Evolutionary conservation across 2,797 vertebrate species (phyloP).

Genomic region (Siniperca obscura): DNA sequence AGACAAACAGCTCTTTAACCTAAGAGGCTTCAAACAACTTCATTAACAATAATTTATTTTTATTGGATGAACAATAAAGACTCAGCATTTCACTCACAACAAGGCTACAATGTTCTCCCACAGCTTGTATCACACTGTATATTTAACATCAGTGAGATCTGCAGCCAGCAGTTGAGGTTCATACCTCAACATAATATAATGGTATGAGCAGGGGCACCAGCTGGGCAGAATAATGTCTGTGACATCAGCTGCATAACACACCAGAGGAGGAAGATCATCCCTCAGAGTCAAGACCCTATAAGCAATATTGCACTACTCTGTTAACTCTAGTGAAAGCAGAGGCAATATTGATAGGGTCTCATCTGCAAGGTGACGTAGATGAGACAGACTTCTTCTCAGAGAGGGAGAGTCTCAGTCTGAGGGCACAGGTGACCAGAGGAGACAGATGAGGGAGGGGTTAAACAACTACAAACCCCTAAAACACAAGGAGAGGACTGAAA

Average conservation of each 20-base stretch:
- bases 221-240: background rate
- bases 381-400: constrained; percentile 3
- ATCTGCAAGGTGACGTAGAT: constrained; percentile 84
- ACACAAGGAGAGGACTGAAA: background rate
- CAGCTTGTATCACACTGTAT: background rate
- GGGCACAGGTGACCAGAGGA: background rate
- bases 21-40: background rate
- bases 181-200: background rate
- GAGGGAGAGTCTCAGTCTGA: background rate
- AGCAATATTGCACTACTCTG: constrained; percentile 99
- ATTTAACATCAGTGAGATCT: background rate
- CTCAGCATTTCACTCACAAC: background rate
- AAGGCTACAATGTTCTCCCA: constrained; percentile 1
- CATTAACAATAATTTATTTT: background rate
- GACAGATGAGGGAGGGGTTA: background rate
- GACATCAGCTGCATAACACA: constrained; percentile 20
- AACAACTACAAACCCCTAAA: background rate
- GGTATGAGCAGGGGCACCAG: background rate
- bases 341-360: constrained; percentile 97
- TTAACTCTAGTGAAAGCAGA: constrained; percentile 91
- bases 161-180: background rate
- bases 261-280: constrained; percentile 68
- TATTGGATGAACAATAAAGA: background rate
- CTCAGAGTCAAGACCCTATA: constrained; percentile 96
- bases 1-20: background rate